Base-by-base conservation (phyloP, 2,797 vertebrate species). In the Cottoperca gobio region DNA sequence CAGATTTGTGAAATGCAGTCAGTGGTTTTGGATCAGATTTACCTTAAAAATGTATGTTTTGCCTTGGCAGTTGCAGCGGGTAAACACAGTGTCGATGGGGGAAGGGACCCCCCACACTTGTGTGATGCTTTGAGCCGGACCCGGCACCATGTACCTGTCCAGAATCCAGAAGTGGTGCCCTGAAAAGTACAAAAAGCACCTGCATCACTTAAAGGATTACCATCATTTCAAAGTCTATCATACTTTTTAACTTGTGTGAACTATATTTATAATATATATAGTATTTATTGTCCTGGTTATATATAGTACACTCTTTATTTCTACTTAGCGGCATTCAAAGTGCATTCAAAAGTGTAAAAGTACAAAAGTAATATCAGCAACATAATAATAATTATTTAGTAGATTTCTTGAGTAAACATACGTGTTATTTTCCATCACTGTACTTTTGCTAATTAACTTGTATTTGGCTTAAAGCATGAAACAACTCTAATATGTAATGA, bases 21-120 rank as follows among this genome's bases (percentile, higher is more conserved):
- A 21, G 12, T 17, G 16, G 8, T 46, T 24, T 59, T 0, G 0
- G 24, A 26, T 46, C 7, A 53, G 13, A 61, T 52, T 33, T 86
- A 99, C 98, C 96, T 96, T 99, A 71, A 99, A 95, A 87, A 99
- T 97, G 93, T 98, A 99, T 3, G 96, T 99, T 86, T 98, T 98
- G 6, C 97, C 96, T 28, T 97, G 95, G 76, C 98, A 99, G 92
- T 97, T 99, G 87, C 98, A 99, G 84, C 98, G 95, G 16, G 97
- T 98, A 89, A 97, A 99, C 70, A 95, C 96, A 0, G 97, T 95
- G 70, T 99, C 97, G 0, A 99, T 96, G 12, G 98, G 98, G 0
- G 97, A 98, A 0, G 97, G 98, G 80, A 99, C 94, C 1, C 97
- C 97, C 98, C 98, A 99, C 46, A 94, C 95, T 0, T 95, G 92